Conservation (phyloP, 1,140 invertebrate species). For the Phymastichus coffea region DNA sequence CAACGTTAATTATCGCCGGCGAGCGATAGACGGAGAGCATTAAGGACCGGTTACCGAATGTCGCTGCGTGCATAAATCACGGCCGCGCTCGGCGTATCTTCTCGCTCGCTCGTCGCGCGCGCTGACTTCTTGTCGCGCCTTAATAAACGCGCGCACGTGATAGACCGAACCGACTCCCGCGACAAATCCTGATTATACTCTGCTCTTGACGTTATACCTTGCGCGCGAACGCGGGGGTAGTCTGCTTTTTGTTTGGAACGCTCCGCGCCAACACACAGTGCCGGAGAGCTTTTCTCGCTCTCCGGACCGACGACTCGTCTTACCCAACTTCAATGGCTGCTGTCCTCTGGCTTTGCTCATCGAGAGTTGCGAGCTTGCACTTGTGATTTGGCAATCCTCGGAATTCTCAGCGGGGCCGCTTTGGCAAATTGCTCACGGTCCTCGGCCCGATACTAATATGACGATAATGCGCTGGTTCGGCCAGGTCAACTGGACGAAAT, state of each 20-base stretch:
- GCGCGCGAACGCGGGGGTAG: constrained; percentile 42
- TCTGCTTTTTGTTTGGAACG: constrained; percentile 59
- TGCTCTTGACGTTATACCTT: constrained; percentile 55
- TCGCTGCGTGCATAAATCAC: constrained; percentile 55
- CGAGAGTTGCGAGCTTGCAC: too few species aligned
- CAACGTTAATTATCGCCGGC: constrained; percentile 12
- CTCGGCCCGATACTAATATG: too few species aligned
- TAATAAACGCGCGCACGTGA: constrained; percentile 56
- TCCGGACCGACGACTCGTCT: constrained; percentile 24
- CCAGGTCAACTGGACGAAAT: too few species aligned
- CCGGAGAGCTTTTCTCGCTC: constrained; percentile 12
- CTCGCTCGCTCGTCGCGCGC: constrained; percentile 42
- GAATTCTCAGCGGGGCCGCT: too few species aligned
- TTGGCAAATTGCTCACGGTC: too few species aligned
- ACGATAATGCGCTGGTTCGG: too few species aligned
- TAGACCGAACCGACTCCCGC: constrained; percentile 51
- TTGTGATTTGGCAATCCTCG: too few species aligned
- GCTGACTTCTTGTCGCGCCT: constrained; percentile 58
- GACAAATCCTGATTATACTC: constrained; percentile 60
- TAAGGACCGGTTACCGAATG: constrained; percentile 34
- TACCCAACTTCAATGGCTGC: constrained; percentile 23
- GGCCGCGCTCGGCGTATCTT: constrained; percentile 54
- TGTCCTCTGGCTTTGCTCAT: constrained; percentile 20
- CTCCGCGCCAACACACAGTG: constrained; percentile 28
- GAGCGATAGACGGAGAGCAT: background rate